Evolutionary conservation across 30 jellyfish, hydroid and myxozoan species (phyloP).

Genomic region (Aurelia aurita complex sp. Pacific): DNA sequence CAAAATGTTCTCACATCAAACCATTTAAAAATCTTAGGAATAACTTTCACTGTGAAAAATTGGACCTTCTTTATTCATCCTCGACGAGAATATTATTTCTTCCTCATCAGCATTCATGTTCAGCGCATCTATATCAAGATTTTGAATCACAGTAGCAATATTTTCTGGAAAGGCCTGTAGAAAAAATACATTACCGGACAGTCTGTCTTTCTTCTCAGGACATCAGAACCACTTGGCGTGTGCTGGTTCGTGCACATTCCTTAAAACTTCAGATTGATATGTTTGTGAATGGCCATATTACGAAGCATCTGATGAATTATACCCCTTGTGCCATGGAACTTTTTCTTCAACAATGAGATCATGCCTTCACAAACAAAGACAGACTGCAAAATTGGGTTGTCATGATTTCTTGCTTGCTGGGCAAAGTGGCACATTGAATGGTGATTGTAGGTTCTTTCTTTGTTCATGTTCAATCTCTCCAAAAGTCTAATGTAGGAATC

Average conservation of each 20-base stretch:
- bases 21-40: neutral
- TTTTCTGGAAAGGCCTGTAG: too few species aligned
- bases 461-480: neutral
- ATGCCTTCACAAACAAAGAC: neutral
- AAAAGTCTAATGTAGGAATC: slow-evolving; percentile 14
- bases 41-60: too few species aligned
- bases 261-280: neutral
- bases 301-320: slow-evolving; percentile 5
- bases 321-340: slow-evolving; percentile 6
- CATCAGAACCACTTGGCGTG: too few species aligned
- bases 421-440: slow-evolving; percentile 13
- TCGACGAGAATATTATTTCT: too few species aligned
- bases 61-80: too few species aligned
- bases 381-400: slow-evolving; percentile 15
- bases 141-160: too few species aligned
- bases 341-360: slow-evolving; percentile 3
- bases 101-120: too few species aligned
- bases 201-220: too few species aligned
- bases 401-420: slow-evolving; percentile 16
- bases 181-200: too few species aligned
- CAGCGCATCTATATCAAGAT: too few species aligned
- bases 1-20: slow-evolving; percentile 12
- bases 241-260: neutral
- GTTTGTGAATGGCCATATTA: neutral
- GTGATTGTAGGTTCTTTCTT: slow-evolving; percentile 5